Conservation (phyloP, 2,797 vertebrate genomes). For the Brachyalestes nurse region DNA sequence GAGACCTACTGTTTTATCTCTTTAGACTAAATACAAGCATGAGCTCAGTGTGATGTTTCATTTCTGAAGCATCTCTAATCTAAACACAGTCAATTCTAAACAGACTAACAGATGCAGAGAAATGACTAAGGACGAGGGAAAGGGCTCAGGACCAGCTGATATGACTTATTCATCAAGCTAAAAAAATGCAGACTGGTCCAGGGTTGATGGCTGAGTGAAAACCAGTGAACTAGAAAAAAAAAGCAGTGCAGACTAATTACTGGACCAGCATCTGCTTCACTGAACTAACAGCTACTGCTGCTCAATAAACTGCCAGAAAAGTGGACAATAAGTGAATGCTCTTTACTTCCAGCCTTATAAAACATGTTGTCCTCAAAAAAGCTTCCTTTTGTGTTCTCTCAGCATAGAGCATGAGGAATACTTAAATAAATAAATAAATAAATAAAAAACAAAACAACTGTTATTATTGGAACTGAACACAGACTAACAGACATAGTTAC, state of each 20-base stretch:
- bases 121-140: conserved; percentile 12
- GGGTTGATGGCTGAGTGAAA: conserved; percentile 9
- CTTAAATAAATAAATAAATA: no score
- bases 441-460: no score
- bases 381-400: background rate
- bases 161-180: conserved; percentile 15
- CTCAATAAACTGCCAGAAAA: background rate
- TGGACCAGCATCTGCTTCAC: background rate
- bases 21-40: no score
- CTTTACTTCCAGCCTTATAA: no score
- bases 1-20: no score
- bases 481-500: background rate
- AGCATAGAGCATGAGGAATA: background rate
- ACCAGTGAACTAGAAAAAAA: background rate
- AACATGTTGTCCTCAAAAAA: background rate
- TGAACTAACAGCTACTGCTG: background rate
- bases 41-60: no score
- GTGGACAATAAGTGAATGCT: no score
- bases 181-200: conserved; percentile 3
- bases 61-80: background rate
- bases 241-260: background rate
- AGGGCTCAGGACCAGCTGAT: conserved; percentile 29
- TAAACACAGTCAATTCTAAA: background rate
- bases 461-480: background rate
- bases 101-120: background rate